Percentiles rank a stretch among this genome's conserved stretches.
Evolutionary conservation across 2,888 invertebrate species (phyloP).

Genomic region (Iselma pallidipennis): DNA sequence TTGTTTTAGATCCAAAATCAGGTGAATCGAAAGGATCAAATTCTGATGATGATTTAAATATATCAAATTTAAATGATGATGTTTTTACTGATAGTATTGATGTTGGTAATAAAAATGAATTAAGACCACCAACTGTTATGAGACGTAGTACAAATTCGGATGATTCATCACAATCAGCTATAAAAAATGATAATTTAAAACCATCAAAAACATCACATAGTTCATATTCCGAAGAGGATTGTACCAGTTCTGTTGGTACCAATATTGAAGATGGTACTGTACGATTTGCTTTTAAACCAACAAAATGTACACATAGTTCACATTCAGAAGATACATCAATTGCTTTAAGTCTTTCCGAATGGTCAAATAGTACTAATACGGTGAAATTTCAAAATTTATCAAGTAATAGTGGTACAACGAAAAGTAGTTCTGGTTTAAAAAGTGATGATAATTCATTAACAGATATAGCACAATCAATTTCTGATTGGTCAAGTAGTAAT

Average conservation of each 20-base stretch:
- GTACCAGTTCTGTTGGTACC: conserved; percentile 74
- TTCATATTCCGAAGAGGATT: conserved; percentile 71
- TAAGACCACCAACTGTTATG: conserved; percentile 53
- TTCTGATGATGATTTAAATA: conserved; percentile 59
- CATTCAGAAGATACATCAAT: conserved; percentile 88
- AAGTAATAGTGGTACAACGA: conserved; percentile 62
- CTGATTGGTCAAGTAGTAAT: conserved; percentile 79
- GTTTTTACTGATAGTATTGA: conserved; percentile 54
- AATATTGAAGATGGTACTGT: conserved; percentile 79
- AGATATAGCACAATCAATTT: conserved; percentile 76
- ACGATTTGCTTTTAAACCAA: conserved; percentile 75
- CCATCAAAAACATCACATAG: conserved; percentile 61
- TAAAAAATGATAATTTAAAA: conserved; percentile 40
- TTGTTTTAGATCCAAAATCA: conserved; percentile 50
- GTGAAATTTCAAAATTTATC: conserved; percentile 79
- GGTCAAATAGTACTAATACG: conserved; percentile 86
- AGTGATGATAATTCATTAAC: conserved; percentile 79
- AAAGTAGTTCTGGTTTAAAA: conserved; percentile 68
- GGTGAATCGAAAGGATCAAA: conserved; percentile 46
- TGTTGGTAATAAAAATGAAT: conserved; percentile 43
- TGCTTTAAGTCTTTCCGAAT: conserved; percentile 83
- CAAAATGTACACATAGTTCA: conserved; percentile 81
- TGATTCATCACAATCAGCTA: conserved; percentile 49
- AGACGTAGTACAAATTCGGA: conserved; percentile 53
- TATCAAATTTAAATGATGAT: conserved; percentile 55